Evolutionary conservation across 2,797 vertebrate genomes (phyloP).

Genomic region (Hypotaenidia okinawae): DNA sequence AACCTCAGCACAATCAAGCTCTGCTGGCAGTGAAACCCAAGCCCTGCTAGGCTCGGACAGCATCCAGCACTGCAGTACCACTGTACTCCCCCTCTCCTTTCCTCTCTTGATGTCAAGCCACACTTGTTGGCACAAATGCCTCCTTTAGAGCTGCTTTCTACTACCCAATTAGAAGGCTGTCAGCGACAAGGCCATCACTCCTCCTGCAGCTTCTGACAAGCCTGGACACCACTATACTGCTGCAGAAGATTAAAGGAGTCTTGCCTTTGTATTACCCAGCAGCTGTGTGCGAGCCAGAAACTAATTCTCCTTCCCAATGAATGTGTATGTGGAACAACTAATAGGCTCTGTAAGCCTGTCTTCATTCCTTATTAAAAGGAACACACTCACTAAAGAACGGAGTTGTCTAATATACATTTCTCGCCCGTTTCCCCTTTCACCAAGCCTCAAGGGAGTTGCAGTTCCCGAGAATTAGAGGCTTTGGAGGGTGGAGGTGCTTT

Average conservation of each 20-base stretch:
- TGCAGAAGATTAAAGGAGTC: conserved; percentile 38
- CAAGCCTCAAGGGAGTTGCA: neutral
- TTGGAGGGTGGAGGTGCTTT: neutral
- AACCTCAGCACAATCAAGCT: neutral
- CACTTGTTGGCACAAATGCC: conserved; percentile 55
- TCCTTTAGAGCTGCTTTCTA: conserved; percentile 62
- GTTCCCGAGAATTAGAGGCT: neutral
- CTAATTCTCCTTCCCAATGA: conserved; percentile 22
- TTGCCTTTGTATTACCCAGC: conserved; percentile 19
- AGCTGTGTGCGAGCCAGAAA: conserved; percentile 19
- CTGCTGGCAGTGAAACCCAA: neutral
- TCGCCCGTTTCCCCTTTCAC: neutral
- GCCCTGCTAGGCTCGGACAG: neutral
- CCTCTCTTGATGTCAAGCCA: conserved; percentile 38
- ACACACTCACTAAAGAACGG: neutral
- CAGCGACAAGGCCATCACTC: conserved; percentile 68
- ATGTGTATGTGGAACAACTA: conserved; percentile 13
- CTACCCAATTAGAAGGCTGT: conserved; percentile 75
- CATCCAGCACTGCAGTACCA: neutral
- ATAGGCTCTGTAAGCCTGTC: conserved; percentile 15
- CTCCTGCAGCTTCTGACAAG: conserved; percentile 63
- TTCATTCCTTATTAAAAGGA: neutral
- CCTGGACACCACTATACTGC: neutral
- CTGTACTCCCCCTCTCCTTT: neutral
- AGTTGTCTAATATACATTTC: neutral